A percentile compares a stretch with the other conserved stretches of the same genome.
Evolutionary conservation across 2,797 vertebrate genomes (phyloP).

Genomic region (Enteromius afrohamiltoni): DNA sequence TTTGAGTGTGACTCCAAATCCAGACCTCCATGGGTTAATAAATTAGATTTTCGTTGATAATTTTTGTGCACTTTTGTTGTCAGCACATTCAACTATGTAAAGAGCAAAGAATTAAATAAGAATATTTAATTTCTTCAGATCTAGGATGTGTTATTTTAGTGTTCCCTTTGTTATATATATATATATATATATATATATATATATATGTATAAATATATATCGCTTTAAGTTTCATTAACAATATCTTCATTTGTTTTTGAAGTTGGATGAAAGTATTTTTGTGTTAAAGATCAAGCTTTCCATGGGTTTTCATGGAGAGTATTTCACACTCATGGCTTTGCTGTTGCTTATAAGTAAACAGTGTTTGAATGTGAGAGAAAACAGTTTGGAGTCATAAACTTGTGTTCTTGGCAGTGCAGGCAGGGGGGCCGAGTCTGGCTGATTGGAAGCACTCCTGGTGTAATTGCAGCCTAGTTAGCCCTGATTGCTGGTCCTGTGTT

Average conservation of each 20-base stretch:
- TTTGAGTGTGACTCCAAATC: too few relatives aligned
- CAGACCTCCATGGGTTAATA: too few relatives aligned
- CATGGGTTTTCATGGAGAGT: neutral
- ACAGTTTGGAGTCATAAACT: slow-evolving; percentile 65
- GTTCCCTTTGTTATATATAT: too few relatives aligned
- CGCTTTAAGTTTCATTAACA: neutral
- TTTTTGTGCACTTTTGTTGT: too few relatives aligned
- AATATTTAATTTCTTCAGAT: too few relatives aligned
- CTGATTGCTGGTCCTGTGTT: slow-evolving; percentile 78
- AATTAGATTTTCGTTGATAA: too few relatives aligned
- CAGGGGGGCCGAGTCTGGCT: slow-evolving; percentile 53
- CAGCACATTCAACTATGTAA: too few relatives aligned
- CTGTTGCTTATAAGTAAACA: slow-evolving; percentile 60
- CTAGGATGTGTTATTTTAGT: too few relatives aligned
- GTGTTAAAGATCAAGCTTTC: neutral
- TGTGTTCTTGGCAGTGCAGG: slow-evolving; percentile 66
- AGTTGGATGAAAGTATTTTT: neutral
- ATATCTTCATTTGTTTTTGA: neutral
- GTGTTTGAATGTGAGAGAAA: slow-evolving; percentile 56
- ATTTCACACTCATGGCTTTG: slow-evolving; percentile 11
- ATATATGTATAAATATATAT: too few relatives aligned
- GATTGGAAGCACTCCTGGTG: slow-evolving; percentile 73
- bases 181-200: too few relatives aligned
- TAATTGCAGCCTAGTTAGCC: slow-evolving; percentile 79
- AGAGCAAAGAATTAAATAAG: too few relatives aligned